Evolutionary conservation across 2,888 invertebrate genomes (phyloP).

Genomic region (Parasteatoda lunata): DNA sequence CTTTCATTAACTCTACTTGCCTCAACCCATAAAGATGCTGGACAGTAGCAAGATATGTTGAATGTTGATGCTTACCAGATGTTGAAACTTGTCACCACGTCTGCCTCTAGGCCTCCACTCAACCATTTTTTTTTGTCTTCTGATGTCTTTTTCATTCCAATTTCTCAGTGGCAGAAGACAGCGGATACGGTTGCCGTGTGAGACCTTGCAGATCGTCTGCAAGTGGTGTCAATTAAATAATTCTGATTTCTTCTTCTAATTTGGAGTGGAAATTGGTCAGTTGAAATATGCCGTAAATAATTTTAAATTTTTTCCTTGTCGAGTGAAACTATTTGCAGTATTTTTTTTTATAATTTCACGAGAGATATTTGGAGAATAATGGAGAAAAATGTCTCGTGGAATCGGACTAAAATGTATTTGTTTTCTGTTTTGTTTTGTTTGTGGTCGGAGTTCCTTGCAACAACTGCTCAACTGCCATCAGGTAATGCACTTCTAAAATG

Average conservation of each 20-base stretch:
- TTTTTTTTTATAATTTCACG: not conserved
- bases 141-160: not conserved
- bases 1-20: slow-evolving; percentile 45
- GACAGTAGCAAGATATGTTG: slow-evolving; percentile 41
- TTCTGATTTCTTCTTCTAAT: not conserved
- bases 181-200: slow-evolving; percentile 37
- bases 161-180: slow-evolving; percentile 27
- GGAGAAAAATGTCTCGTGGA: slow-evolving; percentile 16
- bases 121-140: slow-evolving; percentile 13
- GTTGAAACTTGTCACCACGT: slow-evolving; percentile 54
- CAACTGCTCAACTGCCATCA: slow-evolving; percentile 51
- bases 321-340: not conserved
- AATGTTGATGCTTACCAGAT: slow-evolving; percentile 65
- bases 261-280: not conserved
- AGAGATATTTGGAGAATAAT: not conserved
- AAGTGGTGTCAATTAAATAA: slow-evolving; percentile 17
- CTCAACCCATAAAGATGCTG: slow-evolving; percentile 56
- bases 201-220: slow-evolving; percentile 38
- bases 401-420: slow-evolving; percentile 39
- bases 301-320: not conserved
- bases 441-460: slow-evolving; percentile 32
- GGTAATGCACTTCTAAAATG: slow-evolving; percentile 16
- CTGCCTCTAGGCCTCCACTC: slow-evolving; percentile 50
- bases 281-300: not conserved
- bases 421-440: slow-evolving; percentile 33